phyloP scores from a whole-genome alignment of 2,888 invertebrate genomes.

The Digitonthophagus gazella region DNA sequence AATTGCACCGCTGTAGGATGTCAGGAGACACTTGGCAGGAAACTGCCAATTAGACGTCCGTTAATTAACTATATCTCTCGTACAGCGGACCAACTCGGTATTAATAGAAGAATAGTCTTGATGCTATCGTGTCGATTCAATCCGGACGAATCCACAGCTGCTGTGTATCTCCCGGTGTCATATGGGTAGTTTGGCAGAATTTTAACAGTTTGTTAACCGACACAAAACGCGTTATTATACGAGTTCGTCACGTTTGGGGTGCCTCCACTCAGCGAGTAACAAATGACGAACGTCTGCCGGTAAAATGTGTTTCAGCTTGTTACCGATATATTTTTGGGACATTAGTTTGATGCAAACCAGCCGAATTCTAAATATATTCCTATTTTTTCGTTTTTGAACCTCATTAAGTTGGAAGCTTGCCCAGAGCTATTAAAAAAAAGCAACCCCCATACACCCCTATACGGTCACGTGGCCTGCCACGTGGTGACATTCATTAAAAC shows the following conservation, averaged over 20 bases:
- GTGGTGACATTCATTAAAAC: slow-evolving; percentile 46
- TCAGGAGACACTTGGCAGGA: slow-evolving; percentile 42
- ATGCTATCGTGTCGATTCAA: slow-evolving; percentile 25
- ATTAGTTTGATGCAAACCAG: neutral
- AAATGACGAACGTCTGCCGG: slow-evolving; percentile 24
- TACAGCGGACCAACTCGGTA: slow-evolving; percentile 38
- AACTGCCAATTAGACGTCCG: slow-evolving; percentile 44
- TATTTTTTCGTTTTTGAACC: neutral
- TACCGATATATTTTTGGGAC: neutral
- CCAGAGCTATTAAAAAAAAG: neutral
- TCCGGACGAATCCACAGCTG: slow-evolving; percentile 40
- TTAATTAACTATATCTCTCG: slow-evolving; percentile 42
- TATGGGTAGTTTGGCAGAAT: slow-evolving; percentile 44
- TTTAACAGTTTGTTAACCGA: slow-evolving; percentile 44
- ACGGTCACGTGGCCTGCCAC: slow-evolving; percentile 35
- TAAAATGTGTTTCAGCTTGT: slow-evolving; percentile 16
- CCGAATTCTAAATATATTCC: no score
- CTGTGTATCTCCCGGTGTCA: slow-evolving; percentile 36
- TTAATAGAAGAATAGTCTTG: slow-evolving; percentile 22
- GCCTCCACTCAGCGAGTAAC: slow-evolving; percentile 25
- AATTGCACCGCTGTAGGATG: slow-evolving; percentile 37
- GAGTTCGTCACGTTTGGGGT: slow-evolving; percentile 40
- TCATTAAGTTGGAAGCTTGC: neutral
- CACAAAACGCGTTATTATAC: slow-evolving; percentile 42
- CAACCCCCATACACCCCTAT: neutral